These are phyloP conservation scores for Todus mexicanus DNA, from an alignment of 2,797 vertebrate genomes.

Conservation along the genomic window DNA sequence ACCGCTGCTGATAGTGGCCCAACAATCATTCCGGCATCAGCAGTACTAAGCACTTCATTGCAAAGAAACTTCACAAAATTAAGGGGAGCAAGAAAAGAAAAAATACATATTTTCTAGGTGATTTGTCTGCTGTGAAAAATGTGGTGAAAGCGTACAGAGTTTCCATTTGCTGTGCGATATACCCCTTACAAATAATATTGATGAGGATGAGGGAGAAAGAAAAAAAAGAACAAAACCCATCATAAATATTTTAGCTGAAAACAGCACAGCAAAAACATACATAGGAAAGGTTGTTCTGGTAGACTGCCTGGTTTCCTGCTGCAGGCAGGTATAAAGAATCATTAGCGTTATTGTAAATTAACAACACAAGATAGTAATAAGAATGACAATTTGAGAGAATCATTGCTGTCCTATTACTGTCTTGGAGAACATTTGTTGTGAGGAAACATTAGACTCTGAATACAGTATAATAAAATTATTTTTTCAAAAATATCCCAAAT, in stretches of 20 bases:
- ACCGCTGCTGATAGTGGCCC: not conserved
- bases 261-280: not conserved
- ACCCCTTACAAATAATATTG: not conserved
- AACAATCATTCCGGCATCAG: not conserved
- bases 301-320: conserved; percentile 31
- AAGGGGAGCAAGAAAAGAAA: not conserved
- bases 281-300: not conserved
- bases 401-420: not conserved
- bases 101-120: not conserved
- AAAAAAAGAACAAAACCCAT: not conserved
- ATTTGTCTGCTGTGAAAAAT: not conserved
- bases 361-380: not conserved
- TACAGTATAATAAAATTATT: not conserved
- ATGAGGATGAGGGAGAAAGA: not conserved
- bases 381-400: not conserved
- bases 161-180: not conserved
- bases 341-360: conserved; percentile 7
- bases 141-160: not conserved
- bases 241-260: conserved; percentile 29
- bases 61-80: not conserved
- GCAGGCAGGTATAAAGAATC: not conserved
- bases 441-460: conserved; percentile 6
- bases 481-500: conserved; percentile 37
- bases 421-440: not conserved
- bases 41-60: not conserved